Evolutionary conservation across 2,113 vertebrate genomes (phyloP).

Genomic region (Nothocercus nigrocapillus): DNA sequence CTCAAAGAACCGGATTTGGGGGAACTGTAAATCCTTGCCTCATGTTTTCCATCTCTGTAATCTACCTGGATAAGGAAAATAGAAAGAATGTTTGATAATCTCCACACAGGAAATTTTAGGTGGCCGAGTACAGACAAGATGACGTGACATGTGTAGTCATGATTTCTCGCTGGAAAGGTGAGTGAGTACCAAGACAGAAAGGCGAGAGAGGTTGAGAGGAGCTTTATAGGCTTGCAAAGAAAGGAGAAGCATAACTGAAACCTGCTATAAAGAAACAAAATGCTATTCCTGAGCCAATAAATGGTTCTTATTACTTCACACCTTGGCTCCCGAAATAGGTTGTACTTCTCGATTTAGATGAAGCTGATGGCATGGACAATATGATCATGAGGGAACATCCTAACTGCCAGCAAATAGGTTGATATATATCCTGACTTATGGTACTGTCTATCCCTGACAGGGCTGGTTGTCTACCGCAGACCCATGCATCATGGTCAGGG

Average conservation of each 20-base stretch:
- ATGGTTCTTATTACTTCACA: background rate
- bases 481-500: background rate
- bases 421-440: rapidly evolving
- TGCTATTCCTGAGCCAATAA: background rate
- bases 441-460: background rate
- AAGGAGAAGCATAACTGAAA: background rate
- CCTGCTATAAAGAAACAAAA: background rate
- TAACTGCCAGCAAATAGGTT: background rate
- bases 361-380: background rate
- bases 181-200: background rate
- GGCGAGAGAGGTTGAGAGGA: background rate
- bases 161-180: background rate
- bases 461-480: background rate
- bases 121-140: background rate
- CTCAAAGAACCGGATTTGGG: background rate
- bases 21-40: background rate
- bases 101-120: background rate
- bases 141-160: background rate
- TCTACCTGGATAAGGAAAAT: background rate
- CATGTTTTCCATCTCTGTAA: background rate
- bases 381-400: background rate
- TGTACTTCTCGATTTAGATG: background rate
- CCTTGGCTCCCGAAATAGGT: background rate
- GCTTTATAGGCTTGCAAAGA: background rate
- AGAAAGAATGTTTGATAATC: background rate